Percentiles rank a stretch among this genome's conserved stretches.
Conservation (phyloP, 2,113 vertebrate genomes). For the Tor tambroides region DNA sequence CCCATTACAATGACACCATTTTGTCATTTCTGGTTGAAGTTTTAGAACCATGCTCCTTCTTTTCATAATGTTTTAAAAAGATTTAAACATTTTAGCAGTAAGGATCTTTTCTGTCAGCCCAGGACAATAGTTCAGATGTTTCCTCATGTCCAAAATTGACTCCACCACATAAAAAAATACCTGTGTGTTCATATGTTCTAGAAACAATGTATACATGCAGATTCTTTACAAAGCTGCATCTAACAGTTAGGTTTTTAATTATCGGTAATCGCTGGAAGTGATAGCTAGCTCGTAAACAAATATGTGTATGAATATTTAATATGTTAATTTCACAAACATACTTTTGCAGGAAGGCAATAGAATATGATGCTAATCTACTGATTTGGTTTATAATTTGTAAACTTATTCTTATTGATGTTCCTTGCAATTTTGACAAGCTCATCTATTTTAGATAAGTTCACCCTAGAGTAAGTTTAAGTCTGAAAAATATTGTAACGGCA, state of each 20-base stretch:
- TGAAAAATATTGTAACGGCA: not conserved
- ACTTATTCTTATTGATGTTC: not conserved
- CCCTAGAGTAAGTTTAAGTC: not conserved
- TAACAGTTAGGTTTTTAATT: not conserved
- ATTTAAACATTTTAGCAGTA: not conserved
- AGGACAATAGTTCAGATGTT: not conserved
- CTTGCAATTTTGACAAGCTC: not conserved
- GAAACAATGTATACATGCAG: not conserved
- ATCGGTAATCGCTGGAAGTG: too few relatives aligned
- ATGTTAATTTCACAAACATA: not conserved
- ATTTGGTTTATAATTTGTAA: not conserved
- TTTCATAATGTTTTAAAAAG: constrained; percentile 68
- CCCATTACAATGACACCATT: constrained; percentile 68
- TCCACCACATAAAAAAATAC: too few relatives aligned
- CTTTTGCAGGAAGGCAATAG: not conserved
- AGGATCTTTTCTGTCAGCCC: not conserved
- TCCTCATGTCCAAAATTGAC: not conserved
- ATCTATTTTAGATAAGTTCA: too few relatives aligned
- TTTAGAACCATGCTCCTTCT: constrained; percentile 43
- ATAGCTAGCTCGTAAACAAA: too few relatives aligned
- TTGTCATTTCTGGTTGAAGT: constrained; percentile 50
- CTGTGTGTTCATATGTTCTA: not conserved
- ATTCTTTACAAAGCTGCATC: not conserved
- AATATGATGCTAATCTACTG: not conserved
- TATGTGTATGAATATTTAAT: not conserved